These are phyloP conservation scores for Panurus biarmicus DNA, from an alignment of 2,113 vertebrate species.

Conservation along the genomic window DNA sequence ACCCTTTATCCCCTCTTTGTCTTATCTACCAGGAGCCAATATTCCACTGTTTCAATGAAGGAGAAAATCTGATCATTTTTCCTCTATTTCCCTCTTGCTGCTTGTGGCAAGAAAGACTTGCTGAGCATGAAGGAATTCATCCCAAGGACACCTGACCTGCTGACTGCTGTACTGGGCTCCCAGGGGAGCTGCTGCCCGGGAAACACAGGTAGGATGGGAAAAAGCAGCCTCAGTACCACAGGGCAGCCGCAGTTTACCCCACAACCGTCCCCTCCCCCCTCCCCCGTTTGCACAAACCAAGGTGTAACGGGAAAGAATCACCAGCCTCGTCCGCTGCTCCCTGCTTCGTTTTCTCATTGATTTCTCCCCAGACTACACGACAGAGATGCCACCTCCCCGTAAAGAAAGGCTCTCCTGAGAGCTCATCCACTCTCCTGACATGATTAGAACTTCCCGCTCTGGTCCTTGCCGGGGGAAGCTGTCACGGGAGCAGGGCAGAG, in stretches of 20 bases:
- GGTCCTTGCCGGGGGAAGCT: not conserved
- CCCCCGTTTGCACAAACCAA: not conserved
- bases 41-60: not conserved
- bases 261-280: too few relatives aligned
- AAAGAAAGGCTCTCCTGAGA: constrained; percentile 24
- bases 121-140: not conserved
- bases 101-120: not conserved
- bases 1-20: not conserved
- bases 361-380: not conserved
- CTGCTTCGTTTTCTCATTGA: not conserved
- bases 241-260: not conserved
- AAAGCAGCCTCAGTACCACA: not conserved
- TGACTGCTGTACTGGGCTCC: not conserved
- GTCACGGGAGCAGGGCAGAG: not conserved
- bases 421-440: not conserved
- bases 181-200: not conserved
- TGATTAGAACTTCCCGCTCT: not conserved
- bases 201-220: not conserved
- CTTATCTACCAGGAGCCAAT: not conserved
- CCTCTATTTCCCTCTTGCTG: not conserved
- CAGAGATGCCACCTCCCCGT: constrained; percentile 15
- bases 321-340: not conserved
- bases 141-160: not conserved
- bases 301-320: not conserved
- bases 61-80: not conserved